These are phyloP conservation scores for Fistularia commersonii DNA, from an alignment of 2,797 vertebrate genomes.

Conservation along the genomic window DNA sequence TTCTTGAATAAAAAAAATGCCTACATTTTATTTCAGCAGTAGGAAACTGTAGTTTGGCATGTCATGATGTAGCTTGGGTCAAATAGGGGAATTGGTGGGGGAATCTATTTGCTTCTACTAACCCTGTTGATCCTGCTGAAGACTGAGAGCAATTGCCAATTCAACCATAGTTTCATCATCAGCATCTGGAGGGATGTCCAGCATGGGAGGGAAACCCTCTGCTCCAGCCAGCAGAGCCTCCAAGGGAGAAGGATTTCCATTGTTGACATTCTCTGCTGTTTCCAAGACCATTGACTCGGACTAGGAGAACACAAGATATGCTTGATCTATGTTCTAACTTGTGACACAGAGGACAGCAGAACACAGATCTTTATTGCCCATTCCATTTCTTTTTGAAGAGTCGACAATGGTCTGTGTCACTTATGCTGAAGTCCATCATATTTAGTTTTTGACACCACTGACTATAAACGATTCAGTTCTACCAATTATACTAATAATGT, in stretches of 20 bases:
- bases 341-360: neutral
- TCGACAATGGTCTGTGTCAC: too few species aligned
- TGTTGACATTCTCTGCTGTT: constrained; percentile 93
- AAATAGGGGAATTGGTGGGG: too few species aligned
- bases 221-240: constrained; percentile 97
- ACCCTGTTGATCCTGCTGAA: constrained; percentile 99
- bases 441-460: too few species aligned
- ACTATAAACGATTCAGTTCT: too few species aligned
- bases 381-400: too few species aligned
- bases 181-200: constrained; percentile 97
- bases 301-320: constrained; percentile 56
- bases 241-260: constrained; percentile 95
- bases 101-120: constrained; percentile 9
- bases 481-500: too few species aligned
- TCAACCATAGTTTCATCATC: constrained; percentile 99
- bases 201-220: constrained; percentile 96
- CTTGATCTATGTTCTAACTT: neutral
- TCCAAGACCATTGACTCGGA: constrained; percentile 98
- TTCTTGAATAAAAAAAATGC: too few species aligned
- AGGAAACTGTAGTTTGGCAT: too few species aligned
- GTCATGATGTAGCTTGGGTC: too few species aligned
- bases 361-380: too few species aligned
- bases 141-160: constrained; percentile 93
- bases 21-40: too few species aligned
- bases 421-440: too few species aligned